Evolutionary conservation across 1,140 invertebrate species (phyloP), one percentile per base, ranked within the genome.

Genomic region (Episyrphus balteatus): DNA sequence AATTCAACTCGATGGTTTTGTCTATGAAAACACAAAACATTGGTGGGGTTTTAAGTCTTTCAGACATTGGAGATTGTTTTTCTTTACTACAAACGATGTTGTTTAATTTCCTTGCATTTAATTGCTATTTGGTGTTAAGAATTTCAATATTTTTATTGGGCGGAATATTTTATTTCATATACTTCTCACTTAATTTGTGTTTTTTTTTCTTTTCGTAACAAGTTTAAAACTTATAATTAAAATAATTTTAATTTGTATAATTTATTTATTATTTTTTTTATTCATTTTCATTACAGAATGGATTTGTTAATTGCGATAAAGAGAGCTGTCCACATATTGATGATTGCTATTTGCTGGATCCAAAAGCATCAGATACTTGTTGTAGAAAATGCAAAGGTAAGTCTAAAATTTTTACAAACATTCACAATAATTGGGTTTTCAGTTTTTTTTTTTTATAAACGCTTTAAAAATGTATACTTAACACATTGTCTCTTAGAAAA

Each of bases 381-480:
- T 86, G 83, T 59, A 70, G 74, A 49, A 73, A 72, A 57, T 85
- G 83, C 54, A 83, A 82, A 80, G 82, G 82, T 83, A 69, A 61
- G 47, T 42, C 14, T 10, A 44, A 6, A 3, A 1, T 2, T 40
- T 3, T 15, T 37, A 6, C 12, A 36, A 5, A 36, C 12, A 12
- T 10, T 38, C 10, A 8, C 26, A 15, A 42, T n/a, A 21, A 21
- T 46, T 36, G 6, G 8, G 5, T 34, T 33, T 14, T 40, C 30
- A 32, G 2, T 18, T 9, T 41, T 47, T 30, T 26, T 43, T 5
- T 3, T 43, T 41, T 41, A 41, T 7, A 2, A 41, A 41, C 5
- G n/a, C n/a, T n/a, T n/a, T n/a, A n/a, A n/a, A n/a, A n/a, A n/a
- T n/a, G n/a, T n/a, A n/a, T n/a, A n/a, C n/a, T n/a, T n/a, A n/a